phyloP scores from a whole-genome alignment of 2,113 vertebrate species.

The Microtus pennsylvanicus region DNA sequence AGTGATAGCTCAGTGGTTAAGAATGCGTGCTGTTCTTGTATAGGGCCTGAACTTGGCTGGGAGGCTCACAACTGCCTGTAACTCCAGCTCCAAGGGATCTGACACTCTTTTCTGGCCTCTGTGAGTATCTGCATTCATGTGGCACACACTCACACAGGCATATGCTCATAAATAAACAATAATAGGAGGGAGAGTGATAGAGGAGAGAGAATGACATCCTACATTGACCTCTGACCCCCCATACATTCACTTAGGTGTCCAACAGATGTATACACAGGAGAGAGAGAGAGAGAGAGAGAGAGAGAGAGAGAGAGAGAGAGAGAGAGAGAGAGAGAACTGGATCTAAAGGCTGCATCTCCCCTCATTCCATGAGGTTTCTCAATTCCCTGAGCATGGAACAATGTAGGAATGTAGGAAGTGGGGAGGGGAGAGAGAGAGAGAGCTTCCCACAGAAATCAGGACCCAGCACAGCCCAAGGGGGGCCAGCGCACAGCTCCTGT shows the following conservation, averaged over 20 bases:
- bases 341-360: too few relatives aligned
- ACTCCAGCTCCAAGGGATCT: neutral
- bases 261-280: neutral
- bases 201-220: neutral
- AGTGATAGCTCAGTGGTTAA: neutral
- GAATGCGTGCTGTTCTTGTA: neutral
- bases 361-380: too few relatives aligned
- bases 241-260: neutral
- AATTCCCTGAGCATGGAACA: too few relatives aligned
- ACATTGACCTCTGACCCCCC: neutral
- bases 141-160: neutral
- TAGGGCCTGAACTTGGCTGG: neutral
- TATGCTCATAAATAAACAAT: neutral
- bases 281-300: neutral
- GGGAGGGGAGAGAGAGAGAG: too few relatives aligned
- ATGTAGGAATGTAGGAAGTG: too few relatives aligned
- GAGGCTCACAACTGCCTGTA: neutral
- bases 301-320: neutral
- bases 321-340: too few relatives aligned
- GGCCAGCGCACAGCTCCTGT: neutral
- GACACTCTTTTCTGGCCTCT: neutral
- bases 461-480: accelerated
- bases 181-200: neutral
- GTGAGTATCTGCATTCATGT: neutral
- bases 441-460: neutral